These are phyloP conservation scores for Agonopterix alstromeriana DNA, from an alignment of 2,888 invertebrate genomes.

Conservation along the genomic window DNA sequence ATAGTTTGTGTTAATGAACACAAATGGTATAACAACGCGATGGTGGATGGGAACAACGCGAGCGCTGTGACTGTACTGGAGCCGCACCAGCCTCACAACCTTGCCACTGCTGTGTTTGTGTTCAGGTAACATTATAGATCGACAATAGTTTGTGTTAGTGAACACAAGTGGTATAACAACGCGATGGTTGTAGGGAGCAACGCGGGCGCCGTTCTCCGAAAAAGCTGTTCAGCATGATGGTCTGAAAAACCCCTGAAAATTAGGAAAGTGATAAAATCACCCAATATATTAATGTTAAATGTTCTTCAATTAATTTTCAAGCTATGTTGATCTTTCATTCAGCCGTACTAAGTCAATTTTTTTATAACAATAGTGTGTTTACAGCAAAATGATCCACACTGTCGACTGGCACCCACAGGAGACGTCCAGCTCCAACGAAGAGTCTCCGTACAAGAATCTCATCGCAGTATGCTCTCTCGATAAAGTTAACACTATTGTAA, in stretches of 20 bases:
- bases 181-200: conserved; percentile 78
- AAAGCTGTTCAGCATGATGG: too few species aligned
- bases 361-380: conserved; percentile 13
- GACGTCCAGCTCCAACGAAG: conserved; percentile 69
- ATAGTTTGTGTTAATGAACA: conserved; percentile 11
- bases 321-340: too few species aligned
- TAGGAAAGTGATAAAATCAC: too few species aligned
- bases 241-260: too few species aligned
- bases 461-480: conserved; percentile 76
- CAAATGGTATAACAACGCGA: conserved; percentile 27
- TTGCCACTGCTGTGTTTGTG: conserved; percentile 30
- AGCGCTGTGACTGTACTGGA: conserved; percentile 72
- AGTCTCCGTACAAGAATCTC: conserved; percentile 77
- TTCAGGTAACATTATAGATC: too few species aligned
- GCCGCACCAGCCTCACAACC: conserved; percentile 14
- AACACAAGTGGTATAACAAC: conserved; percentile 27
- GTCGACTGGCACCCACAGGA: conserved; percentile 85
- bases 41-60: conserved; percentile 79
- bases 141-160: too few species aligned
- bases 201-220: conserved; percentile 80
- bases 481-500: conserved; percentile 63
- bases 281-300: too few species aligned
- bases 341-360: too few species aligned
- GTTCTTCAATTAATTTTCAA: too few species aligned
- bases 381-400: conserved; percentile 79